Evolutionary conservation across 2,888 invertebrate species (phyloP).

Genomic region (Lithophane leautieri): DNA sequence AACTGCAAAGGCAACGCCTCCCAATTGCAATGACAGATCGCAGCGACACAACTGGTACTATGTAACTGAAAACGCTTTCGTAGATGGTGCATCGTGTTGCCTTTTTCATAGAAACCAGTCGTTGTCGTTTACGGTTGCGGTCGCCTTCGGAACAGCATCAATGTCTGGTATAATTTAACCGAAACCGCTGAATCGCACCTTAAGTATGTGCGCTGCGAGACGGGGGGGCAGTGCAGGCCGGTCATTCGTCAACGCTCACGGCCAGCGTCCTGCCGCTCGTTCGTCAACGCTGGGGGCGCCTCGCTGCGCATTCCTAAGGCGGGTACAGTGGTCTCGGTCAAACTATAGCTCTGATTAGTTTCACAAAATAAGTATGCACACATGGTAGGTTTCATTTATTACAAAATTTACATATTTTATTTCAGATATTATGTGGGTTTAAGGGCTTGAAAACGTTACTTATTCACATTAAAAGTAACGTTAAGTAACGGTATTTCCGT

Average conservation of each 20-base stretch:
- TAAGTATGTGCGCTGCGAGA: too few relatives aligned
- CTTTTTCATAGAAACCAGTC: not conserved
- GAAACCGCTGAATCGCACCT: too few relatives aligned
- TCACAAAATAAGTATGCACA: not conserved
- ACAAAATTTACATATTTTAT: not conserved
- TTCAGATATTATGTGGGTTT: slow-evolving; percentile 79
- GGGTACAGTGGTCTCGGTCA: too few relatives aligned
- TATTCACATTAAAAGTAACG: too few relatives aligned
- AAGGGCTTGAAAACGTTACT: too few relatives aligned
- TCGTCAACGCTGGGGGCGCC: too few relatives aligned
- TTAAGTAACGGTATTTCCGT: too few relatives aligned
- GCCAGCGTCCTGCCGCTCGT: too few relatives aligned
- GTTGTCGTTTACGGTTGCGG: not conserved
- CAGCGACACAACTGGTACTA: not conserved
- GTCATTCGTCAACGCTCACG: too few relatives aligned
- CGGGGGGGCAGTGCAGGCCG: too few relatives aligned
- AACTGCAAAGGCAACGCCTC: not conserved
- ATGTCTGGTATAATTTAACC: too few relatives aligned
- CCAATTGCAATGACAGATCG: not conserved
- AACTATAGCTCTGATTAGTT: not conserved
- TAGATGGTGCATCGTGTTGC: not conserved
- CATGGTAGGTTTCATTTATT: not conserved
- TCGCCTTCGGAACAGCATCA: not conserved
- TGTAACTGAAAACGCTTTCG: not conserved
- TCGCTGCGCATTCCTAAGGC: too few relatives aligned